Conservation (phyloP, 2,797 vertebrate species). For the Sebastes jordani region DNA sequence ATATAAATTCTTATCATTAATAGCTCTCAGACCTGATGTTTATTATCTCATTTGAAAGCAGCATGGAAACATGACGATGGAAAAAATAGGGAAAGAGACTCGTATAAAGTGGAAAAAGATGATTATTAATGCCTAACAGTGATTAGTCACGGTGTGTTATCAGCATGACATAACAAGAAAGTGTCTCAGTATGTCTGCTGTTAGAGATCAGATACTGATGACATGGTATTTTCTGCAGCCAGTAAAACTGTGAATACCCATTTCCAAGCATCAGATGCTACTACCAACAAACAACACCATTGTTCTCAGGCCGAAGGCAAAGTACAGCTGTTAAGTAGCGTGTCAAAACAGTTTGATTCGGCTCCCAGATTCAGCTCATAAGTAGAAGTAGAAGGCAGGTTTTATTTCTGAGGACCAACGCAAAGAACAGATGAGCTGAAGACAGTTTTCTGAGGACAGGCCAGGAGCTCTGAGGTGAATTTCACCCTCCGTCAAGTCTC, state of each 20-base stretch:
- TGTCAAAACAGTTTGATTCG: slow-evolving; percentile 37
- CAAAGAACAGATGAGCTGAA: neutral
- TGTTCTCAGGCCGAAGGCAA: slow-evolving; percentile 38
- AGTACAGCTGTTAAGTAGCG: slow-evolving; percentile 19
- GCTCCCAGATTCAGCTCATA: slow-evolving; percentile 7
- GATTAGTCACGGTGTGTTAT: slow-evolving; percentile 43
- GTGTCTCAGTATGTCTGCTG: slow-evolving; percentile 23
- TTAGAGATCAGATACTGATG: slow-evolving; percentile 42
- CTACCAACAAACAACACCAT: slow-evolving; percentile 21
- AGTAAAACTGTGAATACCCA: slow-evolving; percentile 1
- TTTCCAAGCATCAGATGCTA: slow-evolving; percentile 48
- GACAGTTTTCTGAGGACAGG: neutral
- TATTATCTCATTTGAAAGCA: neutral
- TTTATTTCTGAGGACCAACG: slow-evolving; percentile 1
- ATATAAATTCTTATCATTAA: neutral
- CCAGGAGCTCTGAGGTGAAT: neutral
- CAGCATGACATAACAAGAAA: slow-evolving; percentile 42
- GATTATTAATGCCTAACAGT: slow-evolving; percentile 28
- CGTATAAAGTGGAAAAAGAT: slow-evolving; percentile 8
- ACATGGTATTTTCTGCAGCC: slow-evolving; percentile 22
- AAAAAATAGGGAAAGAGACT: neutral
- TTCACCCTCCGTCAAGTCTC: neutral
- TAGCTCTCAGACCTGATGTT: neutral
- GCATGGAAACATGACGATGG: neutral
- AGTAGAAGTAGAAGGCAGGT: neutral